These are phyloP conservation scores for Trichogramma evanescens DNA, from an alignment of 2,888 invertebrate genomes.

Conservation along the genomic window DNA sequence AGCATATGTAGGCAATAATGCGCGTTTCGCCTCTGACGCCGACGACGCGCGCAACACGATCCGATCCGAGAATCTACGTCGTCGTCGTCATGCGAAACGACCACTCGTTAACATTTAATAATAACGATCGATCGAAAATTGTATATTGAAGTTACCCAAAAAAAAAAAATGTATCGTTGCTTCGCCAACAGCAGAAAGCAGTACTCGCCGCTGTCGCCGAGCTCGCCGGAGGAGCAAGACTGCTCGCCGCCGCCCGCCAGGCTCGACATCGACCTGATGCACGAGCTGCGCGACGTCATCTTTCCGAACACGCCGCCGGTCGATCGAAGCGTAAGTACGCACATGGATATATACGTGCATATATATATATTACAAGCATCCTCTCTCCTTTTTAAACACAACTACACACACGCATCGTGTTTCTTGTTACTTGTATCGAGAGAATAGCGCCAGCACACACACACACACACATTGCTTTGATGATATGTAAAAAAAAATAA, in stretches of 20 bases:
- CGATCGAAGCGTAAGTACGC: constrained; percentile 58
- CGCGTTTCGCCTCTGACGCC: too few relatives aligned
- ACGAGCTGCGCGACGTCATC: constrained; percentile 59
- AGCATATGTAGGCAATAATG: too few relatives aligned
- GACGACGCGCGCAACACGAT: too few relatives aligned
- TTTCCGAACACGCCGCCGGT: constrained; percentile 56
- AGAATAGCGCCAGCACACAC: too few relatives aligned
- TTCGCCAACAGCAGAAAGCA: constrained; percentile 38
- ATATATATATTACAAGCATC: too few relatives aligned
- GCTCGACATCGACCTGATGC: constrained; percentile 57
- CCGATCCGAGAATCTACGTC: too few relatives aligned
- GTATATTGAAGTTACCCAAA: background rate
- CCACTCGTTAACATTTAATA: background rate
- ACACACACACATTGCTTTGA: too few relatives aligned
- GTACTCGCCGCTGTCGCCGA: constrained; percentile 51
- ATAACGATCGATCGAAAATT: background rate
- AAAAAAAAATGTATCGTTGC: constrained; percentile 1
- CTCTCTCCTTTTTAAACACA: too few relatives aligned
- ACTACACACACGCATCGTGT: too few relatives aligned
- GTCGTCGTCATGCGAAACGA: too few relatives aligned
- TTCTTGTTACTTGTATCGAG: too few relatives aligned
- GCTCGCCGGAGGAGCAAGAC: constrained; percentile 51
- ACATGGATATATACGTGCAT: background rate
- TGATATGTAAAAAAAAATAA: too few relatives aligned
- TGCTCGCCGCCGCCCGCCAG: constrained; percentile 37